phyloP scores from a whole-genome alignment of 1,140 invertebrate species.

The Drosophila biarmipes region DNA sequence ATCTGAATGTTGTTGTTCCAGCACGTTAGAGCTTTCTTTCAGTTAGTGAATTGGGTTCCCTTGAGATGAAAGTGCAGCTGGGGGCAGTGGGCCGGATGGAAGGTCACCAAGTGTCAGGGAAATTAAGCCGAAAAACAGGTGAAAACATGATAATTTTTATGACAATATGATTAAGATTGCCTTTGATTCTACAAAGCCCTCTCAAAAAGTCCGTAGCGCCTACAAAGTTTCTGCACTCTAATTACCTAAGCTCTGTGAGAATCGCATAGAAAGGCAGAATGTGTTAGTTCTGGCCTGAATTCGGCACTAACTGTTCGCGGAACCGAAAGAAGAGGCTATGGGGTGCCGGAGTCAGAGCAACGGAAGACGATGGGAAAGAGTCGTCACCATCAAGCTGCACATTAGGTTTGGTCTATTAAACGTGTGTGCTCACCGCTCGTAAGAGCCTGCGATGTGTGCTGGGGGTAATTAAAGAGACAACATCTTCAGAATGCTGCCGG shows the following conservation, averaged over 20 bases:
- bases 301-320: slow-evolving; percentile 20
- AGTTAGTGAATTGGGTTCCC: slow-evolving; percentile 11
- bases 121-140: slow-evolving; percentile 16
- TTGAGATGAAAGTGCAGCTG: slow-evolving; percentile 35
- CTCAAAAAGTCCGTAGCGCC: no score
- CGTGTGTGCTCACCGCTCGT: slow-evolving; percentile 11
- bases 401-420: slow-evolving; percentile 47
- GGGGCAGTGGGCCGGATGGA: slow-evolving; percentile 39
- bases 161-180: background rate
- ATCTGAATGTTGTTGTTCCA: slow-evolving; percentile 15
- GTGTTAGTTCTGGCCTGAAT: slow-evolving; percentile 32
- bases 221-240: background rate
- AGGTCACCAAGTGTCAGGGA: slow-evolving; percentile 21
- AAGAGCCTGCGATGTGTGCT: slow-evolving; percentile 30
- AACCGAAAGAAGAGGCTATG: background rate
- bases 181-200: background rate
- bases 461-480: slow-evolving; percentile 72
- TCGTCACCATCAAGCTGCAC: slow-evolving; percentile 12
- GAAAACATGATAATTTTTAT: background rate
- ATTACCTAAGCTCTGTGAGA: slow-evolving; percentile 2
- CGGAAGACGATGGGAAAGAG: slow-evolving; percentile 20
- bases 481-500: slow-evolving; percentile 64
- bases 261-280: slow-evolving; percentile 16
- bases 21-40: slow-evolving; percentile 12
- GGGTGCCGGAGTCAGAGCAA: background rate